A percentile compares a stretch with the other conserved stretches of the same genome.
These are phyloP conservation scores for Trichomycterus rosablanca DNA, from an alignment of 2,113 vertebrate species.

Conservation along the genomic window DNA sequence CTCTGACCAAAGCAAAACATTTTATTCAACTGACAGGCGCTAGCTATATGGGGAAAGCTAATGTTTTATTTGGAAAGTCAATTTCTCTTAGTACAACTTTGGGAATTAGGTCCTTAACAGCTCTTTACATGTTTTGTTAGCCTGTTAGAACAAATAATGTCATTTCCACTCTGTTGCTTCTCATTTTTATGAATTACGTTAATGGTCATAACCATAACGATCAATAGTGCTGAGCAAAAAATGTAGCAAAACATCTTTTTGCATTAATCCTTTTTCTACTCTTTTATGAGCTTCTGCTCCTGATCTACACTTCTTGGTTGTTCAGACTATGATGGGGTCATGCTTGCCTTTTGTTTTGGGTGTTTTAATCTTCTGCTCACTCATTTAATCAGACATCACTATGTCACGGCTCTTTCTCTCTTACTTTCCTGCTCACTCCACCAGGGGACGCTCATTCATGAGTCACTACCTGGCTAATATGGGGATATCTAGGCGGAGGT, in stretches of 20 bases:
- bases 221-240: too few species aligned
- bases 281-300: neutral
- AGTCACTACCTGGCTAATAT: slow-evolving; percentile 68
- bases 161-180: too few species aligned
- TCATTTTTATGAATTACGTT: too few species aligned
- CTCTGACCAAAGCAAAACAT: slow-evolving; percentile 33
- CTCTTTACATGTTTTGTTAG: too few species aligned
- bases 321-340: slow-evolving; percentile 13
- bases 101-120: slow-evolving; percentile 46
- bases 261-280: too few species aligned
- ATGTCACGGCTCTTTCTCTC: slow-evolving; percentile 30
- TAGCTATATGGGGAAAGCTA: slow-evolving; percentile 12
- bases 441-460: slow-evolving; percentile 69
- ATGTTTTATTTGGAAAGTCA: slow-evolving; percentile 53
- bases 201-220: too few species aligned
- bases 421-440: slow-evolving; percentile 39
- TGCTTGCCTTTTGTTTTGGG: slow-evolving; percentile 24
- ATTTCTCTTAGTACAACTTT: slow-evolving; percentile 37
- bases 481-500: slow-evolving; percentile 65
- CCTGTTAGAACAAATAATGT: too few species aligned
- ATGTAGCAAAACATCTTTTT: neutral
- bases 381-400: slow-evolving; percentile 45
- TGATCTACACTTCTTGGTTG: slow-evolving; percentile 7
- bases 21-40: slow-evolving; percentile 36
- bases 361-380: slow-evolving; percentile 32